A percentile compares a stretch with the other conserved stretches of the same genome.
Evolutionary conservation across 2,113 vertebrate genomes (phyloP).

Genomic region (Tichodroma muraria): DNA sequence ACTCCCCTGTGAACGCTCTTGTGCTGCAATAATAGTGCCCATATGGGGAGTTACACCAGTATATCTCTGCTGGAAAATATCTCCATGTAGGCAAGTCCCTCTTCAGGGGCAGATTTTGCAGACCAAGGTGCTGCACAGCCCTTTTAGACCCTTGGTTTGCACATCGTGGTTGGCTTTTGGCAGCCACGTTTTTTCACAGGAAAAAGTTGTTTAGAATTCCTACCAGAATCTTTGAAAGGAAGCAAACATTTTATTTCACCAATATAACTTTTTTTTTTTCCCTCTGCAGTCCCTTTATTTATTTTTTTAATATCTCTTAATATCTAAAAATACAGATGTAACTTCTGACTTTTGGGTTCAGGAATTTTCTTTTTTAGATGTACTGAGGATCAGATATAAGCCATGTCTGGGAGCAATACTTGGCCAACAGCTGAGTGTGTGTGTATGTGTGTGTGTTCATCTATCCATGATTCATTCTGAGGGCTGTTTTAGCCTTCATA

Average conservation of each 20-base stretch:
- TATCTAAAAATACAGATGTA: slow-evolving; percentile 2
- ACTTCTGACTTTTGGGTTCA: slow-evolving; percentile 44
- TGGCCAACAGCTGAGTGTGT: slow-evolving; percentile 61
- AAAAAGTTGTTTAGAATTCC: slow-evolving; percentile 25
- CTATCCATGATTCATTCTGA: slow-evolving; percentile 86
- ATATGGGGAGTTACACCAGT: slow-evolving; percentile 18
- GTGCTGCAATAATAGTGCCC: slow-evolving; percentile 47
- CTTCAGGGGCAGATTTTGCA: neutral
- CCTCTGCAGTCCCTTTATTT: neutral
- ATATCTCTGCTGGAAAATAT: slow-evolving; percentile 1
- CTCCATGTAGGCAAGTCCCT: neutral
- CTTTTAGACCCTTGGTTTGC: neutral
- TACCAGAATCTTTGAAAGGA: neutral
- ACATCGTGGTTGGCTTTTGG: neutral
- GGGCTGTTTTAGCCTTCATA: slow-evolving; percentile 88
- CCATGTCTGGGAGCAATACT: slow-evolving; percentile 67
- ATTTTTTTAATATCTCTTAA: slow-evolving; percentile 27
- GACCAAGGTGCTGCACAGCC: neutral
- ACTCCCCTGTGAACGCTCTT: slow-evolving; percentile 55
- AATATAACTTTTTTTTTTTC: neutral
- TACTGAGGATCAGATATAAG: slow-evolving; percentile 57
- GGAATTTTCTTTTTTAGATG: slow-evolving; percentile 44
- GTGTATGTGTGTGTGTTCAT: slow-evolving; percentile 66
- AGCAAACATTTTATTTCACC: neutral
- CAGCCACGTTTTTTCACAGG: neutral